Evolutionary conservation across 2,797 vertebrate species (phyloP).

Genomic region (Morelia viridis): DNA sequence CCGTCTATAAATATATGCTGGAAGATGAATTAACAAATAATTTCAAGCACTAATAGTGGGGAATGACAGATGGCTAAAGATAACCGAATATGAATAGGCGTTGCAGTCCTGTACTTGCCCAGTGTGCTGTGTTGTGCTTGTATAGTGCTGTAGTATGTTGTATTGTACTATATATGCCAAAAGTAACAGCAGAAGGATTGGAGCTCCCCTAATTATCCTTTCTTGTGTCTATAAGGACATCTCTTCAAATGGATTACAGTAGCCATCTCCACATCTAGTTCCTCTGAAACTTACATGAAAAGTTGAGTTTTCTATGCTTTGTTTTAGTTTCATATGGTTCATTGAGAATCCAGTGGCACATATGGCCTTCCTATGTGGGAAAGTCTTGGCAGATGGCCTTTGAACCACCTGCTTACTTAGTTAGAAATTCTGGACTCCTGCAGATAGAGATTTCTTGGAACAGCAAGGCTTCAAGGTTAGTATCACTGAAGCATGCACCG

Average conservation of each 20-base stretch:
- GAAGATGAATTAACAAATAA: not conserved
- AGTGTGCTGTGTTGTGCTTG: not conserved
- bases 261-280: not conserved
- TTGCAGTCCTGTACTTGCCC: not conserved
- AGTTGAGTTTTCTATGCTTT: not conserved
- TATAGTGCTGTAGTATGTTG: not conserved
- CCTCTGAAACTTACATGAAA: not conserved
- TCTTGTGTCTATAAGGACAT: not conserved
- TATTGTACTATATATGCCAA: not conserved
- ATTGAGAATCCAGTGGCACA: not conserved
- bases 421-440: not conserved
- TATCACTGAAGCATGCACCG: not conserved
- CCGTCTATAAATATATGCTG: not conserved
- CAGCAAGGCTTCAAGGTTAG: too few relatives aligned
- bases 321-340: not conserved
- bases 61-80: not conserved
- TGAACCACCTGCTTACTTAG: not conserved
- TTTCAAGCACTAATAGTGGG: not conserved
- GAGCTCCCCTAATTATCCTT: not conserved
- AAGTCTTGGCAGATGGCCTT: not conserved
- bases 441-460: not conserved
- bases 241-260: not conserved
- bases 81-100: not conserved
- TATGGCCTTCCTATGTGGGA: not conserved
- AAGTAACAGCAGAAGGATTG: not conserved